Evolutionary conservation across 2,888 invertebrate species (phyloP), one percentile per base, ranked within the genome.

Genomic region (Campopleginae sp.): DNA sequence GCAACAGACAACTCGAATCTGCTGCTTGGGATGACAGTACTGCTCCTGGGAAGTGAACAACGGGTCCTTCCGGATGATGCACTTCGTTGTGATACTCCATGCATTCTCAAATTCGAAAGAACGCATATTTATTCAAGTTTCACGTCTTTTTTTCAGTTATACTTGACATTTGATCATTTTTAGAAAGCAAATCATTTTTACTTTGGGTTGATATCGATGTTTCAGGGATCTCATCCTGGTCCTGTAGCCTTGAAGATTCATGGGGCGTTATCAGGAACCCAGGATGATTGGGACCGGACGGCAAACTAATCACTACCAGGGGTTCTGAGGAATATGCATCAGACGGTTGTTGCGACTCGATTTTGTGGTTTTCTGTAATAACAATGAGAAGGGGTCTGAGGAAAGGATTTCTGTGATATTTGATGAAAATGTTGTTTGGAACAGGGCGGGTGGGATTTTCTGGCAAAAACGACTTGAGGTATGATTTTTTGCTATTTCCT

Each of bases 81-180:
- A 48, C 12, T 7, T 17, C 3, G 14, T 72, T 61, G n/a, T 72
- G 61, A 68, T 84, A 81, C 10, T 80, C 66, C n/a, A 46, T 33
- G 77, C 84, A 85, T 75, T 81, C 84, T 85, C 12, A 33, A 74
- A 74, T 70, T 48, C 4, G 38, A 51, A 14, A 19, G 42, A 77
- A 72, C 38, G 17, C 14, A 10, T 0, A 54, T 17, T 68, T 44
- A 19, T 8, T 19, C 2, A 4, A n/a, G 3, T 70, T n/a, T 23
- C 31, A 10, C 0, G 8, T 5, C n/a, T n/a, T 65, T 65, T 38
- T 12, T 33, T 6, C 8, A 38, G 38, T 8, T 38, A 8, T 8
- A 1, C 10, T 7, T 5, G 10, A 38, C 1, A 38, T 8, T 38
- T 38, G 7, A 38, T 38, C 38, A 10, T 38, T 38, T 38, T 38